Evolutionary conservation across 2,888 invertebrate genomes (phyloP), one percentile per base, ranked within the genome.

Genomic region (Halictus ligatus): DNA sequence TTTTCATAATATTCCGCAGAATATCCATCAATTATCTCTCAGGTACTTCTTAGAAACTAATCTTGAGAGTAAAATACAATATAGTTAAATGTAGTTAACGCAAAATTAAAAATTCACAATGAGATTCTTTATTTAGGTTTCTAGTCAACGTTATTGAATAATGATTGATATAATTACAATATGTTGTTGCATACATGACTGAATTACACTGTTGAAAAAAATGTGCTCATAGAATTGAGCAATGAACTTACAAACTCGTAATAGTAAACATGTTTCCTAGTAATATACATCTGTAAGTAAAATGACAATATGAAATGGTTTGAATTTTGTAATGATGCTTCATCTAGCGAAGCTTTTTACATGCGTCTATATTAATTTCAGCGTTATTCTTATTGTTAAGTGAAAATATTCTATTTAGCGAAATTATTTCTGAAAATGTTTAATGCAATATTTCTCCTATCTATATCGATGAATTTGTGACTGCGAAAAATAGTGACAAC

Each of bases 91-190:
- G 21, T 64, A 54, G 54, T 77, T 71, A 58, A 58, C 25, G 71
- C 13, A 48, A 79, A 78, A 60, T 85, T 76, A 43, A 21, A 7
- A 48, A 46, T 80, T 67, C 64, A n/a, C 64, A 74, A 54, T 25
- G 87, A 87, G 87, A 87, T 87, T 87, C 87, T 82, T 75, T 73
- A 77, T 84, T 84, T 35, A 76, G 12, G 72, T 79, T 64, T 60
- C 43, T 58, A 77, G 48, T 84, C 40, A 10, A 73, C 71, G 13
- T 60, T 69, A 25, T 40, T 29, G 67, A 67, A 67, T 67, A 35
- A 35, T 67, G 43, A 46, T 69, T 35, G 21, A n/a, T 69, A 60
- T 54, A 50, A 77, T 78, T 72, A 25, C n/a, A 43, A 40, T 80
- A 77, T 25, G 64, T 40, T 76, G 48, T 67, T 72, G 46, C 5